Conservation (phyloP, 2,113 vertebrate genomes). For the Sporophila hypoxantha region DNA sequence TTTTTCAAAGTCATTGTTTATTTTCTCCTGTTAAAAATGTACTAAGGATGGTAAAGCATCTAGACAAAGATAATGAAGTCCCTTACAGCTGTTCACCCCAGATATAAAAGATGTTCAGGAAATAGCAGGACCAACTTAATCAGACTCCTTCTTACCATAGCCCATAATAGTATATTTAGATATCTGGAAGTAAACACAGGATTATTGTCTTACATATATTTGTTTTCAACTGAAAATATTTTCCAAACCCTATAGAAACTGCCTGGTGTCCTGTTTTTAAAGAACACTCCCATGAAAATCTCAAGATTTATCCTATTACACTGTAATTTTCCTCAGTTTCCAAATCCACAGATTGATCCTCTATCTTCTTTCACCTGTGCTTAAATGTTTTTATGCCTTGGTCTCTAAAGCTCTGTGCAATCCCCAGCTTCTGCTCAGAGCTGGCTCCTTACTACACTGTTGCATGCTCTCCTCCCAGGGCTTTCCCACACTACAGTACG, state of each 20-base stretch:
- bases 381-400: not conserved
- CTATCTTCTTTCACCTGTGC: not conserved
- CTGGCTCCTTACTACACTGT: not conserved
- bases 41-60: not conserved
- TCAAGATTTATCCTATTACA: fast-evolving
- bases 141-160: not conserved
- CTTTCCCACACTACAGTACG: not conserved
- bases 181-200: not conserved
- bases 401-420: not conserved
- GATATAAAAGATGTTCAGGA: not conserved
- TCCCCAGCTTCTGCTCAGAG: not conserved
- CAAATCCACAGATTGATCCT: not conserved
- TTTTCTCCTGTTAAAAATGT: not conserved
- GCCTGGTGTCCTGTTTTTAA: not conserved
- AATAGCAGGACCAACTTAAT: not conserved
- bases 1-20: not conserved
- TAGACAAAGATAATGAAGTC: not conserved
- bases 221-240: not conserved
- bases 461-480: not conserved
- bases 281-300: not conserved
- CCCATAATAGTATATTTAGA: not conserved
- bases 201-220: not conserved
- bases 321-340: not conserved
- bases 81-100: not conserved
- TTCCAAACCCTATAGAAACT: not conserved